Conservation (phyloP, 64 coral and sea anemone genomes). For the Acropora yongei region DNA sequence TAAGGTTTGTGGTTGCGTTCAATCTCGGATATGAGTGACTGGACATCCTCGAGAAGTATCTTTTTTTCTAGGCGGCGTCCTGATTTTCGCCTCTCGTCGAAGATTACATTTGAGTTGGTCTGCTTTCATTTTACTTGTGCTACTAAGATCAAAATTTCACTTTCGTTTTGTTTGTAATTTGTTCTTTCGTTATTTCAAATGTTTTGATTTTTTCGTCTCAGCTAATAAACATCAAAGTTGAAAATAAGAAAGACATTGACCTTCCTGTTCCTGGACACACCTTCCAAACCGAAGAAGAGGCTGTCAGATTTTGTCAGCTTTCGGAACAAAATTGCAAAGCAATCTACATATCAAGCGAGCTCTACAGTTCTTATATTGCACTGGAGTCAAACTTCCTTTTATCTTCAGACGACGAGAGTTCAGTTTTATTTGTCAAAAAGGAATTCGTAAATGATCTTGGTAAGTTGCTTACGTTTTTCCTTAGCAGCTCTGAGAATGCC, state of each 20-base stretch:
- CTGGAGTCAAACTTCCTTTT: not conserved
- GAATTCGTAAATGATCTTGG: not conserved
- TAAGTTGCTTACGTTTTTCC: not conserved
- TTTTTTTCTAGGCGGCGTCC: too few relatives aligned
- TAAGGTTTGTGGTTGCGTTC: too few relatives aligned
- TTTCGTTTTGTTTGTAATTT: not conserved
- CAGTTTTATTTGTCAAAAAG: conserved; percentile 19
- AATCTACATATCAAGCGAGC: not conserved
- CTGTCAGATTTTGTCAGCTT: not conserved
- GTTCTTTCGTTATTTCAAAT: not conserved
- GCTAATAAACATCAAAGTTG: not conserved
- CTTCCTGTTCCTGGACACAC: not conserved
- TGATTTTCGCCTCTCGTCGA: too few relatives aligned
- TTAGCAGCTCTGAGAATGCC: not conserved
- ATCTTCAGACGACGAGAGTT: not conserved
- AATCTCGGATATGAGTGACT: too few relatives aligned
- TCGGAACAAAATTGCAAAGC: not conserved
- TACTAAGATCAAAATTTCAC: too few relatives aligned
- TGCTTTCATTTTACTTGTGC: too few relatives aligned
- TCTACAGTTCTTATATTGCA: not conserved
- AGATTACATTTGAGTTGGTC: too few relatives aligned
- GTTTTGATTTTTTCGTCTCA: not conserved
- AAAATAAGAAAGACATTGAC: not conserved
- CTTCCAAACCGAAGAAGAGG: conserved; percentile 14
- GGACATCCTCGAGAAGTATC: too few relatives aligned